Base-by-base conservation (phyloP, 2,797 vertebrate species). In the Coregonus suidteri region DNA sequence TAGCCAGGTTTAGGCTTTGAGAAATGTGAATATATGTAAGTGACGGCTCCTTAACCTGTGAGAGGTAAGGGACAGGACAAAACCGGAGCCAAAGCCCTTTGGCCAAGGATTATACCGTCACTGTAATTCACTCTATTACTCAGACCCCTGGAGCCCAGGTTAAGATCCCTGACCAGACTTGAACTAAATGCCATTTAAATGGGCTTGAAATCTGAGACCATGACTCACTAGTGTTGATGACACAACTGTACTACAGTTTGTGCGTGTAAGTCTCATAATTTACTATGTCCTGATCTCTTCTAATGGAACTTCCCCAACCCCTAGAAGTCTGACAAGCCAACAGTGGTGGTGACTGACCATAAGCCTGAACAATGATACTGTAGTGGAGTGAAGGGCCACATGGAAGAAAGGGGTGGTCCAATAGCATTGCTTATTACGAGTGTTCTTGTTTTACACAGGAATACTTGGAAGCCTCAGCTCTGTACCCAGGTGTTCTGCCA, bases 291-390 rank as follows among this genome's bases (percentile, higher is more conserved):
- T 59, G 62, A 13, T 56, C 75, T 51, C 41, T 14, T 73, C 20
- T 68, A 25, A 54, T 3, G 16, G 66, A 59, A 18, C 7, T 51
- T 70, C 14, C 56, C 16, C 6, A 41, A 71, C 11, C 31, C 51
- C 68, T 31, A 77, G 3, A 25, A 16, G 41, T 73, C 15, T 76
- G 53, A 79, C 47, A 34, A 75, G 64, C 73, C 70, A 82, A 72
- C 71, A 73, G 68, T 51, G 56, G 67, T 72, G 69, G 70, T 66
- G 74, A 73, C 35, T 59, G 18, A 78, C 54, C 54, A 83, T 34
- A 73, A 11, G 13, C 71, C 31, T 20, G 14, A 73, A 56, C 62
- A 64, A 73, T 76, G 73, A 59, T 70, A 59, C 70, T 25, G 54
- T 71, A 62, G 15, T 62, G 59, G 20, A 9, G 20, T 11, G 9